Percentiles rank a stretch among this genome's conserved stretches.
Conservation (phyloP, 2,797 vertebrate species). For the Ammospiza maritima region DNA sequence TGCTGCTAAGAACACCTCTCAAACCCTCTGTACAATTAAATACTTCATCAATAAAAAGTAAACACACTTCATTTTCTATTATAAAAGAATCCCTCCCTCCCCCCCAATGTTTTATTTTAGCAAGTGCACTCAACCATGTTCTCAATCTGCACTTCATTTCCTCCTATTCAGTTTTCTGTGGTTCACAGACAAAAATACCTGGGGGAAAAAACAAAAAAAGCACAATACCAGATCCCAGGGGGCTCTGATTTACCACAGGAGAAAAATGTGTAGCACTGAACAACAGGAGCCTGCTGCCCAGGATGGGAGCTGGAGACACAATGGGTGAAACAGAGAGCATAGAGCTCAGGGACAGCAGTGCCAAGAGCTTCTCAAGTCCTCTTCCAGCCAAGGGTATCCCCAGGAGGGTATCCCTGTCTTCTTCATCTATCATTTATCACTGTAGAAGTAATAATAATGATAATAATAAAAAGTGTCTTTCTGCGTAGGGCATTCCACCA, state of each 20-base stretch:
- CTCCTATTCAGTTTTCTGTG: constrained; percentile 73
- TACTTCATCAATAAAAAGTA: constrained; percentile 66
- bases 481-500: not conserved
- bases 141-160: constrained; percentile 75
- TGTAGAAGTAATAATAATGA: not conserved
- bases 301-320: not conserved
- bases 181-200: constrained; percentile 77
- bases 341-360: not conserved
- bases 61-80: constrained; percentile 68
- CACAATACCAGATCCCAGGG: constrained; percentile 68
- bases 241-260: constrained; percentile 58
- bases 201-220: constrained; percentile 20
- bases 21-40: constrained; percentile 51
- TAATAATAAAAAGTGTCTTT: not conserved
- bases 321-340: not conserved
- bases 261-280: not conserved
- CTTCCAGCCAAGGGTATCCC: not conserved
- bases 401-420: not conserved
- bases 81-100: constrained; percentile 51
- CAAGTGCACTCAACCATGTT: constrained; percentile 72
- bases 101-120: constrained; percentile 67
- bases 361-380: not conserved
- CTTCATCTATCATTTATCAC: not conserved
- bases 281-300: not conserved
- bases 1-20: not conserved